Base-by-base conservation (phyloP, 2,113 vertebrate genomes). In the Microcebus tavaratra region DNA sequence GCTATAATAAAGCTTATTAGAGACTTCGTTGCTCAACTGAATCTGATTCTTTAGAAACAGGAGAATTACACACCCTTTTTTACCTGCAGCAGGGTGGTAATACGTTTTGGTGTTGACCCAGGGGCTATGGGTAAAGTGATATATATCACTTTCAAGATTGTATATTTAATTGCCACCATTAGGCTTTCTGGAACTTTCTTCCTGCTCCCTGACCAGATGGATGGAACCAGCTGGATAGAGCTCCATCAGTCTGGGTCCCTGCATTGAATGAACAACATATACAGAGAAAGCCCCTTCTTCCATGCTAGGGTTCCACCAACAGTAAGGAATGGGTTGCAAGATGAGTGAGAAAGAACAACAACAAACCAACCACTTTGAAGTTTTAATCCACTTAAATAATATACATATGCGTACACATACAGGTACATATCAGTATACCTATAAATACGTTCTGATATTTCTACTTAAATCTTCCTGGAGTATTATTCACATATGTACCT, bases 51-150 rank as follows among this genome's bases (percentile, higher is more conserved):
- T 42, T 55, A 15, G 9, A 83, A 17, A 20, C 6, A 53, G n/a
- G 6, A 27, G n/a, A 5, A 27, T 67, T 34, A 18, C 12, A 34
- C 0, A 36, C 6, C 14, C 25, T 42, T 50, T 55, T 17, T 6
- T 8, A 27, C 34, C 8, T 34, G 3, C 1, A 2, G 2, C 17
- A 48, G 12, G 18, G 61, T 59, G 3, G 8, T 27, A 23, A 29
- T 23, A 12, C 13, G 2, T 63, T 23, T 25, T 55, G 5, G 3
- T 42, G 10, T n/a, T 88, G 31, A 50, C 31, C 53, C 31, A 3
- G 61, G 53, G 75, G 14, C 68, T 65, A 48, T 27, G 10, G 21
- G 23, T 53, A 34, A 42, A 45, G 29, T 59, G 34, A 34, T 75
- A 8, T 48, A 5, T n/a, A 45, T 61, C 9, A 68, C 11, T 50